Conservation (phyloP, 2,888 invertebrate species). For the Timema podura region DNA sequence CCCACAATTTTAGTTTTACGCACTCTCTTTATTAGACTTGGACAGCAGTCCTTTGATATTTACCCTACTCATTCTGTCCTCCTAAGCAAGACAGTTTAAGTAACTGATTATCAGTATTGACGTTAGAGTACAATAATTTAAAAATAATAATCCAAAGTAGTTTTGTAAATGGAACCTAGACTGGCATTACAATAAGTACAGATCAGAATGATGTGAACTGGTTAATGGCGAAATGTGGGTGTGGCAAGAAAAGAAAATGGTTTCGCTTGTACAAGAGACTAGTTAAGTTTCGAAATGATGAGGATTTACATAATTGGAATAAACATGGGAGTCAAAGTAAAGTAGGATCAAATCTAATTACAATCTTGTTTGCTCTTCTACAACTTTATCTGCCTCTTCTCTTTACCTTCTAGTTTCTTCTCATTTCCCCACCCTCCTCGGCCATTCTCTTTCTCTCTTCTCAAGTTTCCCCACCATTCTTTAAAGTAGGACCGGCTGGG, state of each 20-base stretch:
- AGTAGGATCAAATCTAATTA: conserved; percentile 42
- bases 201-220: neutral
- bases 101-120: too few relatives aligned
- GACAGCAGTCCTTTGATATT: too few relatives aligned
- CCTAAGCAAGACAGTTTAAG: too few relatives aligned
- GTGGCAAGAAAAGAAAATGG: conserved; percentile 15
- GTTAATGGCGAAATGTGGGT: too few relatives aligned
- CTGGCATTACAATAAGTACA: neutral
- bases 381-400: neutral
- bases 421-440: neutral
- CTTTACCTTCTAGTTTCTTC: neutral
- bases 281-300: conserved; percentile 29
- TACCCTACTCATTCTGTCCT: too few relatives aligned
- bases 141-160: too few relatives aligned
- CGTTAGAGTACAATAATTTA: too few relatives aligned
- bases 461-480: too few relatives aligned
- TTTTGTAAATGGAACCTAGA: too few relatives aligned
- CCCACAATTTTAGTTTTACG: too few relatives aligned
- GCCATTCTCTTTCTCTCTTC: neutral
- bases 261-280: conserved; percentile 24
- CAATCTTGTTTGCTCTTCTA: neutral
- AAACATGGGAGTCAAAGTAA: conserved; percentile 43
- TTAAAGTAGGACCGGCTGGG: too few relatives aligned
- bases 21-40: too few relatives aligned
- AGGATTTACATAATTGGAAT: conserved; percentile 37